These are phyloP conservation scores for Drosophila setosimentum DNA, from an alignment of 2,888 invertebrate species.

Conservation along the genomic window DNA sequence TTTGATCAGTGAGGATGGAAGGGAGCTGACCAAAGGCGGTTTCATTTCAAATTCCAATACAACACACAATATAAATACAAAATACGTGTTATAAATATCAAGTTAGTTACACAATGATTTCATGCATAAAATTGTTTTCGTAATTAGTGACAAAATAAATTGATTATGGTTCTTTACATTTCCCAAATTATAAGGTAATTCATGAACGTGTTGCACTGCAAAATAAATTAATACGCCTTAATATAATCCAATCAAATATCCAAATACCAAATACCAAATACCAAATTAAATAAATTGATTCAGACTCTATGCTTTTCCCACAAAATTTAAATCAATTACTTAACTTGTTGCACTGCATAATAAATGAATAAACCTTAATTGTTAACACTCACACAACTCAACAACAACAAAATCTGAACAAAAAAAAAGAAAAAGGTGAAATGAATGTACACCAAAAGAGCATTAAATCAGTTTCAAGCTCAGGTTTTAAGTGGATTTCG, in stretches of 20 bases:
- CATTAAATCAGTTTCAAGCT: slow-evolving; percentile 15
- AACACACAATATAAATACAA: too few relatives aligned
- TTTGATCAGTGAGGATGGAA: too few relatives aligned
- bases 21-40: too few relatives aligned
- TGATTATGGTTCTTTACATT: not conserved
- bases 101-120: too few relatives aligned
- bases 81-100: too few relatives aligned
- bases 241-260: not conserved
- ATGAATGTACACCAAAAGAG: not conserved
- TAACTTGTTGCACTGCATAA: not conserved
- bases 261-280: not conserved
- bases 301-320: not conserved
- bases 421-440: not conserved
- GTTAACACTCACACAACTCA: not conserved
- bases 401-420: not conserved
- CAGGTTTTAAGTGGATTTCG: slow-evolving; percentile 1
- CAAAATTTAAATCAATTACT: not conserved
- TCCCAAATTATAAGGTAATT: not conserved
- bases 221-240: not conserved
- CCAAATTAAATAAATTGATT: not conserved
- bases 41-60: too few relatives aligned
- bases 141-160: too few relatives aligned
- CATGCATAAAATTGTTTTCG: too few relatives aligned
- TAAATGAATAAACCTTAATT: not conserved
- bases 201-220: too few relatives aligned